Conservation (phyloP, 2,113 vertebrate species). For the Rhinoderma darwinii region DNA sequence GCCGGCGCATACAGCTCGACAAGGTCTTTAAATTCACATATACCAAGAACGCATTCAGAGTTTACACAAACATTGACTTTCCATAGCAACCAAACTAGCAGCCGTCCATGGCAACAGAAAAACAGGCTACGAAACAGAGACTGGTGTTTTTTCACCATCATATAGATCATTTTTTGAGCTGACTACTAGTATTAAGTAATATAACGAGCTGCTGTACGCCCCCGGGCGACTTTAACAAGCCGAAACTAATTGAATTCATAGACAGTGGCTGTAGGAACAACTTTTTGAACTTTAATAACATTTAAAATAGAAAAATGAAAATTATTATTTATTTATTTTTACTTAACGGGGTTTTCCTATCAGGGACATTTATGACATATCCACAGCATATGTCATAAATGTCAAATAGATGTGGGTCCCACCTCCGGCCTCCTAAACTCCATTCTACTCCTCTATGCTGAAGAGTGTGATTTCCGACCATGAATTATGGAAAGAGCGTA, state of each 20-base stretch:
- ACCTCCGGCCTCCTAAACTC: too few relatives aligned
- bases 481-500: too few relatives aligned
- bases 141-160: not conserved
- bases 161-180: not conserved
- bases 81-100: constrained; percentile 3
- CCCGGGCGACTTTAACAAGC: not conserved
- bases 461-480: too few relatives aligned
- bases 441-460: too few relatives aligned
- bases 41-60: constrained; percentile 2
- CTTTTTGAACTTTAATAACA: not conserved
- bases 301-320: not conserved
- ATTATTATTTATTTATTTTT: too few relatives aligned
- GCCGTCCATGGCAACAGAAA: constrained; percentile 25
- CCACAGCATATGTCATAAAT: too few relatives aligned
- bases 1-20: not conserved
- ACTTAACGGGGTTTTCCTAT: too few relatives aligned
- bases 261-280: not conserved
- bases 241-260: not conserved
- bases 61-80: constrained; percentile 28
- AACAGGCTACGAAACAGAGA: constrained; percentile 17
- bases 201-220: not conserved
- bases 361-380: too few relatives aligned
- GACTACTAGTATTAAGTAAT: not conserved
- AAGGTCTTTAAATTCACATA: not conserved
- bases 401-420: too few relatives aligned